Conservation (phyloP, 2,888 invertebrate genomes). For the Seira musarum region DNA sequence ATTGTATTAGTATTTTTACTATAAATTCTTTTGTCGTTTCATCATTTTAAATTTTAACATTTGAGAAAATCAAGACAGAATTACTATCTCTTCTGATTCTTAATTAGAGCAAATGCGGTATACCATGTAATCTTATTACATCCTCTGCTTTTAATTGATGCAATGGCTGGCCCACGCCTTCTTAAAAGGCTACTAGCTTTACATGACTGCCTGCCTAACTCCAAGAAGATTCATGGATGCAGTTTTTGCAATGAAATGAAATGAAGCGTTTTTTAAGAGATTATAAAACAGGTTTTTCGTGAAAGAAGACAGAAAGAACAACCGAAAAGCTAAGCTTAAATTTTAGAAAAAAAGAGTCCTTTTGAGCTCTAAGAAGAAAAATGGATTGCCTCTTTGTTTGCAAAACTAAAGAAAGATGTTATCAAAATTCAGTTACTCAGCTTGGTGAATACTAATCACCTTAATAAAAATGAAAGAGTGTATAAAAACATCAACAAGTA, state of each 20-base stretch:
- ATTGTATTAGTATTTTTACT: no score
- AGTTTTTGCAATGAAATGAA: conserved; percentile 44
- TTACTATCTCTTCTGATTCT: no score
- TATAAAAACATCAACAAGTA: no score
- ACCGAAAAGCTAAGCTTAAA: no score
- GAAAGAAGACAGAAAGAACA: no score
- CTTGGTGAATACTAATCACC: conserved; percentile 34
- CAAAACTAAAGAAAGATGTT: conserved; percentile 39
- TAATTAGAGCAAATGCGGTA: no score
- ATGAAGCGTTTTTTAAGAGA: conserved; percentile 31
- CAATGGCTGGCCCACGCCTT: conserved; percentile 48
- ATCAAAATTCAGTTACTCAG: conserved; percentile 40
- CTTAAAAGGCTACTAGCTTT: conserved; percentile 24
- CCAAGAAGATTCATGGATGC: conserved; percentile 35
- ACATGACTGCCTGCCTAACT: neutral
- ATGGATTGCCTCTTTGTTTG: conserved; percentile 45
- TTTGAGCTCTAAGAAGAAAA: no score
- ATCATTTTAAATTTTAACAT: no score
- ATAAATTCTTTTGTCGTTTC: no score
- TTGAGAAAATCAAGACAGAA: no score
- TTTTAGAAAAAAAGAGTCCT: no score
- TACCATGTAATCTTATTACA: conserved; percentile 4
- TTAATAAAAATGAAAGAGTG: conserved; percentile 17
- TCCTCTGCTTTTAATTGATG: conserved; percentile 46
- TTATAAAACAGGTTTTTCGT: conserved; percentile 47